A percentile compares a stretch with the other conserved stretches of the same genome.
Evolutionary conservation across 2,888 invertebrate genomes (phyloP).

Genomic region (Lepidocyrtinus sp.): DNA sequence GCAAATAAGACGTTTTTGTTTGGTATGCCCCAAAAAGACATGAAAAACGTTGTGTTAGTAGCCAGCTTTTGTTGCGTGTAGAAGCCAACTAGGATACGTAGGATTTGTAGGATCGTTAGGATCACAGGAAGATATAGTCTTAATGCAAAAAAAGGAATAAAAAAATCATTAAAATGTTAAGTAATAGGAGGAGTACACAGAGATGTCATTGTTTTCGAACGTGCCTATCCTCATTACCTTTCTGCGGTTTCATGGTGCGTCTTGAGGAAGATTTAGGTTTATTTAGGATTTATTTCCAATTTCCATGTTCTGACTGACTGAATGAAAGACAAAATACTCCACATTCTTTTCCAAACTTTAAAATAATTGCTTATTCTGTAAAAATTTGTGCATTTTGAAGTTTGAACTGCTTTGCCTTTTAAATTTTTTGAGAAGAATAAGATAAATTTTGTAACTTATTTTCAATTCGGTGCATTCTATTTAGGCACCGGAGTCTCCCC

Average conservation of each 20-base stretch:
- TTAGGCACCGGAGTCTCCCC: conserved; percentile 32
- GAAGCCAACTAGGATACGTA: not conserved
- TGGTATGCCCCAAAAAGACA: not conserved
- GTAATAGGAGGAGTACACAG: not conserved
- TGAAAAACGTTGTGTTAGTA: not conserved
- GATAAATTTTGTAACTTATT: not conserved
- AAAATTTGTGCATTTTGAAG: not conserved
- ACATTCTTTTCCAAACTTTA: not conserved
- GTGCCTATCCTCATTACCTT: conserved; percentile 31
- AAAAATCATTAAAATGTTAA: not conserved
- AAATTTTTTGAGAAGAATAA: not conserved
- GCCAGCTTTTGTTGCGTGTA: not conserved
- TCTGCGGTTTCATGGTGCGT: conserved; percentile 45
- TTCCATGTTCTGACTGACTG: not conserved
- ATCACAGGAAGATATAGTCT: not conserved
- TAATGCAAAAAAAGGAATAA: not conserved
- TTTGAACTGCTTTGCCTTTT: not conserved
- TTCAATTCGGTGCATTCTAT: not conserved
- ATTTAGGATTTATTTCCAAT: conserved; percentile 21
- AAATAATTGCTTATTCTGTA: not conserved
- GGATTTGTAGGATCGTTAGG: not conserved
- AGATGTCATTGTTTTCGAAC: conserved; percentile 31
- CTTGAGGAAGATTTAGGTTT: conserved; percentile 18
- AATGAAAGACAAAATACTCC: conserved; percentile 7
- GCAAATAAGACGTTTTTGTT: not conserved